Evolutionary conservation across 2,888 invertebrate genomes (phyloP), one percentile per base, ranked within the genome.

Genomic region (Pseudococcus longispinus): DNA sequence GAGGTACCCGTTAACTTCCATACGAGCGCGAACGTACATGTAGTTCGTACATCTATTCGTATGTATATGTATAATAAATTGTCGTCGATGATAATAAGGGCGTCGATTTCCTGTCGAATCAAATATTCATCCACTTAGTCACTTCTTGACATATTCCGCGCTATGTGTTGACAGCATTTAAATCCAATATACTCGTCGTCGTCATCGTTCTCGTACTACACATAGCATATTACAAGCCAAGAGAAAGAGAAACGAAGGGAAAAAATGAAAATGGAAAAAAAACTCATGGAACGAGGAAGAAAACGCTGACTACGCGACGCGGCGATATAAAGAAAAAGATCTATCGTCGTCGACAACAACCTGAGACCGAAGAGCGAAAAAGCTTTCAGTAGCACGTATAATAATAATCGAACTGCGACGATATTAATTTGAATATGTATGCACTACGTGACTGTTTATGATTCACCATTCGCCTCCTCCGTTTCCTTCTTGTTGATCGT

Each of bases 101-200:
- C 77, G 77, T 80, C 77, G 77, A 80, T 80, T 80, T 80, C 77
- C 77, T 80, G 42, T 80, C 77, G 77, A 70, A 70, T 70, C 70
- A 70, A 70, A 80, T 80, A 80, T 42, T 37, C 77, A 80, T 80
- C 77, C 77, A 80, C 77, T 77, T 37, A 77, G 77, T 77, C 77
- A 77, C 77, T 77, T 26, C 32, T 77, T 77, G 65, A 65, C 65
- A 13, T 65, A 26, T 29, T 15, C 29, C 3, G 70, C 26, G 26
- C 29, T 70, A 18, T 70, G 18, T 70, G 26, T 70, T 70, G 70
- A 29, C 70, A 70, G 70, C 70, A 29, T 70, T 70, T 70, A 70
- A 70, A 70, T 70, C 70, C 70, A 70, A 70, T 70, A 70, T 70
- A 15, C 29, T 29, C 70, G 29, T 60, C 60, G 60, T 60, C 60